phyloP scores from a whole-genome alignment of 2,888 invertebrate genomes.

The Eubasilissa splendida region DNA sequence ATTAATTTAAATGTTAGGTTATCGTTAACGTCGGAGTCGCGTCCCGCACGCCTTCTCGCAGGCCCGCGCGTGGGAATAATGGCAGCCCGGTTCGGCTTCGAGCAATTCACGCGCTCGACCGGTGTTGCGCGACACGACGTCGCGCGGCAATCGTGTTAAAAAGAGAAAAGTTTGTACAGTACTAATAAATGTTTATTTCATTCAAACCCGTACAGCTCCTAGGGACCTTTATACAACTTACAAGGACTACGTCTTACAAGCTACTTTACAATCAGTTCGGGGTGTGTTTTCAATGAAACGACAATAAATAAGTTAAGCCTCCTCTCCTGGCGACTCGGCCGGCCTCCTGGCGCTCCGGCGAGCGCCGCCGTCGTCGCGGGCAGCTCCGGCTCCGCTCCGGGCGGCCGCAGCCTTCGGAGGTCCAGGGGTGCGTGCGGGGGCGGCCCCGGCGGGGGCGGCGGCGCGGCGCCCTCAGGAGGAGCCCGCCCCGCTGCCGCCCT shows the following conservation, averaged over 20 bases:
- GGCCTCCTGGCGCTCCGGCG: neutral
- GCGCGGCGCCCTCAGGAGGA: constrained; percentile 53
- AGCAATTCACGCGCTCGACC: neutral
- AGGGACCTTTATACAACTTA: constrained; percentile 38
- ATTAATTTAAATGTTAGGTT: too few species aligned
- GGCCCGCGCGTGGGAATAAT: too few species aligned
- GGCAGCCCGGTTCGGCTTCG: too few species aligned
- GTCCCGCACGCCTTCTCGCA: too few species aligned
- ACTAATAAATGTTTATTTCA: constrained; percentile 33
- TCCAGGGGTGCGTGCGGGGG: neutral
- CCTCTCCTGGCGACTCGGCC: constrained; percentile 1
- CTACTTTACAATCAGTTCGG: constrained; percentile 49
- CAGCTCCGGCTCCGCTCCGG: constrained; percentile 11
- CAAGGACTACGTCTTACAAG: constrained; percentile 9
- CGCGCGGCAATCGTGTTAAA: neutral
- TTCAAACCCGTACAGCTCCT: constrained; percentile 49
- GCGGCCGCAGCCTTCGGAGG: constrained; percentile 6
- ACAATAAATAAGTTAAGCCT: constrained; percentile 20
- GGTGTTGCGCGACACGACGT: neutral
- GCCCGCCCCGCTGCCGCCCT: constrained; percentile 61
- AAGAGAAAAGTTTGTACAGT: constrained; percentile 34
- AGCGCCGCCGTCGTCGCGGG: constrained; percentile 15
- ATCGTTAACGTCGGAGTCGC: too few species aligned
- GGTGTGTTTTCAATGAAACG: constrained; percentile 27
- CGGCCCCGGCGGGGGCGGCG: constrained; percentile 16